phyloP scores from a whole-genome alignment of 2,888 invertebrate genomes.

The Chrysolina haemoptera region DNA sequence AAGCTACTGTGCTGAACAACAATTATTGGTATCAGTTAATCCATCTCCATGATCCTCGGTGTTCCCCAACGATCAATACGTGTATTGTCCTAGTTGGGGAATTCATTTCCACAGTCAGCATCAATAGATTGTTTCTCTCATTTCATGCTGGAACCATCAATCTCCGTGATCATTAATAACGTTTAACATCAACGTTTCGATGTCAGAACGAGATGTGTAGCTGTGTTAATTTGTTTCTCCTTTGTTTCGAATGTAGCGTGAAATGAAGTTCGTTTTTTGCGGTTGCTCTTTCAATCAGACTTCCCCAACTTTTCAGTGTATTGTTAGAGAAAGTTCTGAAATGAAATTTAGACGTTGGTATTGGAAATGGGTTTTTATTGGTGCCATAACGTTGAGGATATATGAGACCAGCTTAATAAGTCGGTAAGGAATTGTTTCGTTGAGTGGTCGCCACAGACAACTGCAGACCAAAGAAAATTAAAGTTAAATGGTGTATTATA shows the following conservation, averaged over 20 bases:
- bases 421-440: no score
- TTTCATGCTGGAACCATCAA: conserved; percentile 41
- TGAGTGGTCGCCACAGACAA: no score
- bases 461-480: no score
- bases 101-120: conserved; percentile 34
- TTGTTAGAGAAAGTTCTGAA: background rate
- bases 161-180: conserved; percentile 46
- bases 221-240: conserved; percentile 4
- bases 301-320: background rate
- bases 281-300: background rate
- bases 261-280: conserved; percentile 1
- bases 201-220: conserved; percentile 15
- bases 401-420: no score
- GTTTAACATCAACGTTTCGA: conserved; percentile 31
- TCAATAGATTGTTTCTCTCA: conserved; percentile 39
- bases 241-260: conserved; percentile 18
- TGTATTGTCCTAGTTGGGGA: conserved; percentile 33
- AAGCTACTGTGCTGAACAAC: background rate
- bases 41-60: background rate
- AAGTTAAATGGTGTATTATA: no score
- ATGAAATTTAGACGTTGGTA: no score
- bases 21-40: background rate
- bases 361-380: no score
- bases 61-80: conserved; percentile 15
- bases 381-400: no score